These are phyloP conservation scores for Eueremaeus valkanovi DNA, from an alignment of 2,888 invertebrate species.

Conservation along the genomic window DNA sequence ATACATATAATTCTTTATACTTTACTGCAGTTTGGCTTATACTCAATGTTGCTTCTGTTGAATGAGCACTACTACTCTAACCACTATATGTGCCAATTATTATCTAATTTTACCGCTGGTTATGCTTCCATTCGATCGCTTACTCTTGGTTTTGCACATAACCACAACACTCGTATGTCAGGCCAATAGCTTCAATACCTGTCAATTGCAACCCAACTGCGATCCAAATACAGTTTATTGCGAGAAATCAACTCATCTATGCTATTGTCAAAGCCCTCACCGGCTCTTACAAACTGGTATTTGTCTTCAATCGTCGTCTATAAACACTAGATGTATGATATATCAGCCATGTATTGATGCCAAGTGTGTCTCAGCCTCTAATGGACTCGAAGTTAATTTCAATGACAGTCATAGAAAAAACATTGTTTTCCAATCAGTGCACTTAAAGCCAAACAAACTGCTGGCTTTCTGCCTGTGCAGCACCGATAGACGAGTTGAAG, in stretches of 20 bases:
- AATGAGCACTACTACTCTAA: too few relatives aligned
- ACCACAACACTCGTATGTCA: too few relatives aligned
- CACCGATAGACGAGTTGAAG: not conserved
- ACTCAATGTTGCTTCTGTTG: not conserved
- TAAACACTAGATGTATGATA: slow-evolving; percentile 11
- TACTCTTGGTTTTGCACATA: not conserved
- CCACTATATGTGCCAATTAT: not conserved
- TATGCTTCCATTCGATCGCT: slow-evolving; percentile 3
- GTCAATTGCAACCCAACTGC: slow-evolving; percentile 5
- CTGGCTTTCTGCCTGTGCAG: slow-evolving; percentile 5
- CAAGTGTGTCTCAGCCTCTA: not conserved
- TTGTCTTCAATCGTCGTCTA: slow-evolving; percentile 4
- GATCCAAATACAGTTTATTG: not conserved
- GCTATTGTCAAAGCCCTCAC: not conserved
- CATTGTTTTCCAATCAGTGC: not conserved
- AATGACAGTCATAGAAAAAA: not conserved
- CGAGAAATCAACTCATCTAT: not conserved
- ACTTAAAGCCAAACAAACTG: not conserved
- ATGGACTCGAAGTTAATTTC: not conserved
- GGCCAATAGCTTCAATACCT: slow-evolving; percentile 2
- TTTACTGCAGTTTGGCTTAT: too few relatives aligned
- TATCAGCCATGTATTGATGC: not conserved
- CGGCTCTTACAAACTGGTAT: not conserved
- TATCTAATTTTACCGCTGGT: not conserved
- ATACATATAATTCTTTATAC: not conserved